Conservation (phyloP, 2,888 invertebrate genomes). For the Agapetus fuscipes region DNA sequence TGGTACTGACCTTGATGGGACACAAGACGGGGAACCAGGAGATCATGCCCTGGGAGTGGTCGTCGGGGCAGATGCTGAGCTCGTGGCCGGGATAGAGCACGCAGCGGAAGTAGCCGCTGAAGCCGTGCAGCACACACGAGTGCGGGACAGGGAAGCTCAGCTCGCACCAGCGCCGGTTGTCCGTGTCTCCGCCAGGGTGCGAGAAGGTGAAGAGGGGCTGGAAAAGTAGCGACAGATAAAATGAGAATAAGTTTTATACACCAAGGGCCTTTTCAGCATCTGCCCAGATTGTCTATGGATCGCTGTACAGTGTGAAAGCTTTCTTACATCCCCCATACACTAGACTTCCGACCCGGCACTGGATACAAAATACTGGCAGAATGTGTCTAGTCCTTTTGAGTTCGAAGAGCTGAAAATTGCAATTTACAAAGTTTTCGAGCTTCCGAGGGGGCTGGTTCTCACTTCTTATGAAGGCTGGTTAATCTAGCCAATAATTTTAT, state of each 20-base stretch:
- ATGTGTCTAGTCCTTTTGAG: too few species aligned
- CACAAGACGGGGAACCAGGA: slow-evolving; percentile 98
- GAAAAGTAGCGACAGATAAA: too few species aligned
- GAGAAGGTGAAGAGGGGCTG: slow-evolving; percentile 75
- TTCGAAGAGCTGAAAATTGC: too few species aligned
- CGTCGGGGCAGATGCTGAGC: slow-evolving; percentile 83
- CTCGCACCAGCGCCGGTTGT: slow-evolving; percentile 65
- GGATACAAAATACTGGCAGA: too few species aligned
- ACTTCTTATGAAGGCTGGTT: too few species aligned
- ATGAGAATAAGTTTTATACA: not conserved
- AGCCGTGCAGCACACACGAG: slow-evolving; percentile 82
- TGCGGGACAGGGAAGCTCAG: slow-evolving; percentile 60
- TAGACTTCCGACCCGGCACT: too few species aligned
- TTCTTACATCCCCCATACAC: not conserved
- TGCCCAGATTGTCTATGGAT: too few species aligned
- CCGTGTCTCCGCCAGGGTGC: slow-evolving; percentile 78
- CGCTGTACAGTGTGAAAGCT: not conserved
- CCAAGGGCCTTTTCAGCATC: not conserved
- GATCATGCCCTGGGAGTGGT: slow-evolving; percentile 86
- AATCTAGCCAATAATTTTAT: too few species aligned
- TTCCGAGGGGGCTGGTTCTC: too few species aligned
- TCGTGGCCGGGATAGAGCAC: slow-evolving; percentile 73
- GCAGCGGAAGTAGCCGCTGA: slow-evolving; percentile 93
- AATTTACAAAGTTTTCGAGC: too few species aligned
- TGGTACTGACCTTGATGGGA: slow-evolving; percentile 63